Evolutionary conservation across 2,113 vertebrate genomes (phyloP).

Genomic region (Notiomystis cincta): DNA sequence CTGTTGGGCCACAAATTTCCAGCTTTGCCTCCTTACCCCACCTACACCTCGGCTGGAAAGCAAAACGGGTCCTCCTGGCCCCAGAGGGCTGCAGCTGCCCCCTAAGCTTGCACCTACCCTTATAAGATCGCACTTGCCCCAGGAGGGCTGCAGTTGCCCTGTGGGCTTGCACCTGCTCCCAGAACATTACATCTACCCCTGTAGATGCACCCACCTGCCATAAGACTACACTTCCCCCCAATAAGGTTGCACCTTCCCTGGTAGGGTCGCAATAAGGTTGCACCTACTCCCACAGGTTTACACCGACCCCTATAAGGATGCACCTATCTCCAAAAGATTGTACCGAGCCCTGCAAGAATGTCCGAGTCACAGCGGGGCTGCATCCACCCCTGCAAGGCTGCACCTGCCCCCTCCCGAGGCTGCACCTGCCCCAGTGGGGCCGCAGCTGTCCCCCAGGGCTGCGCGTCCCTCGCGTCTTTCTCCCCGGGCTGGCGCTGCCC

Average conservation of each 20-base stretch:
- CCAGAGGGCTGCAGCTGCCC: neutral
- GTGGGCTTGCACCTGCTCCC: neutral
- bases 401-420: neutral
- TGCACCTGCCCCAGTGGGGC: neutral
- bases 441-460: no score
- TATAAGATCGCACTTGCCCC: neutral
- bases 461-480: neutral
- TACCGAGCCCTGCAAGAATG: neutral
- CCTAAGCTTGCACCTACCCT: neutral
- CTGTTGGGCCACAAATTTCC: neutral
- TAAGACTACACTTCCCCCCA: neutral
- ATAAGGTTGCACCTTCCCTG: neutral
- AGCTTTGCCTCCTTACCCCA: neutral
- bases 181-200: neutral
- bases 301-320: fast-evolving
- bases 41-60: neutral
- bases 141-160: neutral
- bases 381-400: neutral
- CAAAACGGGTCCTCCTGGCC: no score
- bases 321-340: neutral
- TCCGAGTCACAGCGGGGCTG: neutral
- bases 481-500: neutral
- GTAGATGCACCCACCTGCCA: fast-evolving
- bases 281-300: neutral
- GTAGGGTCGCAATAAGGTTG: neutral